Conservation (phyloP, 2,113 vertebrate species). For the Brachyhypopomus gauderio region DNA sequence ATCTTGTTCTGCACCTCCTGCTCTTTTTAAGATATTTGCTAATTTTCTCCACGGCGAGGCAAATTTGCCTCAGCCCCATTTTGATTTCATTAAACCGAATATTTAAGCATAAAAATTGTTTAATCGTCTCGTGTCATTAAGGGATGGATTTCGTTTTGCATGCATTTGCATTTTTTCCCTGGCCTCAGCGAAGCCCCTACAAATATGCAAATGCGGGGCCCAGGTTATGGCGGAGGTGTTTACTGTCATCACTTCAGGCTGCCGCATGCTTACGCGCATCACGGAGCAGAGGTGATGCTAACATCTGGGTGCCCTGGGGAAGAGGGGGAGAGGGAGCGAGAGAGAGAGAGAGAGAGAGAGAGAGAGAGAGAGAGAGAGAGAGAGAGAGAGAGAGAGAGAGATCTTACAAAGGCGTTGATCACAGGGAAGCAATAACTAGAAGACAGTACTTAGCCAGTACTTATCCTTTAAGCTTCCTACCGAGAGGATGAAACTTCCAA, state of each 20-base stretch:
- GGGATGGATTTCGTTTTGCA: conserved; percentile 99
- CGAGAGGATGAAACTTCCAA: conserved; percentile 16
- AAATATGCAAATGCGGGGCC: conserved; percentile 87
- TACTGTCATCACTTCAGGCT: conserved; percentile 94
- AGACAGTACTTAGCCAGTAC: conserved; percentile 26
- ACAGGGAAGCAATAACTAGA: conserved; percentile 9
- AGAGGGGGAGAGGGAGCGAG: conserved; percentile 44
- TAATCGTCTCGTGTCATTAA: conserved; percentile 98
- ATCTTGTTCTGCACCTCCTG: conserved; percentile 43
- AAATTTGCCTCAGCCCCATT: conserved; percentile 91
- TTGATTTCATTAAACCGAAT: conserved; percentile 99
- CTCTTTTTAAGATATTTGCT: conserved; percentile 78
- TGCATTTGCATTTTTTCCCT: conserved; percentile 91
- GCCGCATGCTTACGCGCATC: conserved; percentile 79
- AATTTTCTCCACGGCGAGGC: conserved; percentile 86
- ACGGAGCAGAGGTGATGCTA: conserved; percentile 69
- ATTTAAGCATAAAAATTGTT: conserved; percentile 99
- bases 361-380: conserved; percentile 29
- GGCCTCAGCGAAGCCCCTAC: conserved; percentile 83
- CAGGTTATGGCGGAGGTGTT: conserved; percentile 94
- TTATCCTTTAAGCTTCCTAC: conserved; percentile 28
- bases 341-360: conserved; percentile 18
- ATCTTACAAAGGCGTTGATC: conserved; percentile 15
- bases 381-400: conserved; percentile 21
- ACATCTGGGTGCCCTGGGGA: conserved; percentile 73